phyloP scores from a whole-genome alignment of 2,888 invertebrate genomes.

The Mantis religiosa region DNA sequence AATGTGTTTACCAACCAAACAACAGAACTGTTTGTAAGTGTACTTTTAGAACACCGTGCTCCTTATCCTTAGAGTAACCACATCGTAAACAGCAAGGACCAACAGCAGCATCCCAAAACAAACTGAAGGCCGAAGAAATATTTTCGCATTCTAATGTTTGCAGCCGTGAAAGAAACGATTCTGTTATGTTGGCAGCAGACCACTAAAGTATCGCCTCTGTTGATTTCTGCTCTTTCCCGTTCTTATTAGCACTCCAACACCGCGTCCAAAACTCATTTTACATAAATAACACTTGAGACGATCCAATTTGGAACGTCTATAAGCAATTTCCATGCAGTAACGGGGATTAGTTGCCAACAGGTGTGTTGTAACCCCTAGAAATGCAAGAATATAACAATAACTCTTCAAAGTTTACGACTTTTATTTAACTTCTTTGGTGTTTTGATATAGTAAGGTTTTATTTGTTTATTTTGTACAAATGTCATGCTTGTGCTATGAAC shows the following conservation, averaged over 20 bases:
- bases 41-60: background rate
- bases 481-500: too few species aligned
- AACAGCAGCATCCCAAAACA: background rate
- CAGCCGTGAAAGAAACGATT: background rate
- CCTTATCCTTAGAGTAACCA: background rate
- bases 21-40: background rate
- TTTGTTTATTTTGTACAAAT: too few species aligned
- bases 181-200: background rate
- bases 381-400: too few species aligned
- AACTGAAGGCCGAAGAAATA: background rate
- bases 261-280: background rate
- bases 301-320: background rate
- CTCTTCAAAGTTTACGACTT: too few species aligned
- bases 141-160: background rate
- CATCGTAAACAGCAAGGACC: background rate
- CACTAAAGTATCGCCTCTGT: background rate
- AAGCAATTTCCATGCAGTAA: background rate
- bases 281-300: background rate
- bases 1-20: background rate
- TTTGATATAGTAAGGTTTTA: too few species aligned
- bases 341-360: too few species aligned
- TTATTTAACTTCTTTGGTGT: too few species aligned
- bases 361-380: too few species aligned
- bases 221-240: background rate
- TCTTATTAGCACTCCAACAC: background rate